These are phyloP conservation scores for Trichogramma dendrolimi DNA, from an alignment of 2,888 invertebrate species.

Conservation along the genomic window DNA sequence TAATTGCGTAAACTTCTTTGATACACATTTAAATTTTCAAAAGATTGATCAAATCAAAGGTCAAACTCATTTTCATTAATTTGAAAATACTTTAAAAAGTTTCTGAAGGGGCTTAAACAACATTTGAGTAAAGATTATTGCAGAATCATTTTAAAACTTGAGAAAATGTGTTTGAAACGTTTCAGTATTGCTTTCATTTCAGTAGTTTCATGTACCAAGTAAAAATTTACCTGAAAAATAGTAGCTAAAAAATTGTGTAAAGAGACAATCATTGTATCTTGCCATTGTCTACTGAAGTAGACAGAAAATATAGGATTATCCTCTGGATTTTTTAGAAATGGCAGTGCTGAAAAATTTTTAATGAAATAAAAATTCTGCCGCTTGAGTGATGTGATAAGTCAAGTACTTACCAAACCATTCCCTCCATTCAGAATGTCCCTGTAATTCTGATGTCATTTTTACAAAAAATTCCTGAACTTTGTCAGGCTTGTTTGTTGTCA, in stretches of 20 bases:
- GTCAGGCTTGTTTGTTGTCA: conserved; percentile 75
- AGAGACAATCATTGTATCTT: conserved; percentile 86
- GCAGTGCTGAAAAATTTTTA: conserved; percentile 64
- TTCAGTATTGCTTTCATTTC: no score
- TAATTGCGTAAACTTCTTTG: background rate
- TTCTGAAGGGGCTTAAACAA: no score
- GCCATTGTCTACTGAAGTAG: conserved; percentile 92
- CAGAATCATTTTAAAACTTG: no score
- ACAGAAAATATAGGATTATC: conserved; percentile 82
- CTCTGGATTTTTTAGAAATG: conserved; percentile 87
- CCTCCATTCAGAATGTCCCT: conserved; percentile 88
- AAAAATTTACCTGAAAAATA: conserved; percentile 64
- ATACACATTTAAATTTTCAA: no score
- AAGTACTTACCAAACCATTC: conserved; percentile 87
- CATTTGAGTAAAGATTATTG: no score
- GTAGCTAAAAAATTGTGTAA: conserved; percentile 90
- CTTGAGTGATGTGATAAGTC: conserved; percentile 1
- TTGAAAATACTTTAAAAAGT: background rate
- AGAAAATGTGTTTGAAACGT: no score
- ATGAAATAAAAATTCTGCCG: background rate
- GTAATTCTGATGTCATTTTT: conserved; percentile 81
- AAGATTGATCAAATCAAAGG: conserved; percentile 1
- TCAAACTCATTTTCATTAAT: background rate
- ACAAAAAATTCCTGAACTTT: conserved; percentile 85
- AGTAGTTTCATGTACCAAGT: conserved; percentile 4